Base-by-base conservation (phyloP, 2,888 invertebrate species). In the Oxytorus armatus region DNA sequence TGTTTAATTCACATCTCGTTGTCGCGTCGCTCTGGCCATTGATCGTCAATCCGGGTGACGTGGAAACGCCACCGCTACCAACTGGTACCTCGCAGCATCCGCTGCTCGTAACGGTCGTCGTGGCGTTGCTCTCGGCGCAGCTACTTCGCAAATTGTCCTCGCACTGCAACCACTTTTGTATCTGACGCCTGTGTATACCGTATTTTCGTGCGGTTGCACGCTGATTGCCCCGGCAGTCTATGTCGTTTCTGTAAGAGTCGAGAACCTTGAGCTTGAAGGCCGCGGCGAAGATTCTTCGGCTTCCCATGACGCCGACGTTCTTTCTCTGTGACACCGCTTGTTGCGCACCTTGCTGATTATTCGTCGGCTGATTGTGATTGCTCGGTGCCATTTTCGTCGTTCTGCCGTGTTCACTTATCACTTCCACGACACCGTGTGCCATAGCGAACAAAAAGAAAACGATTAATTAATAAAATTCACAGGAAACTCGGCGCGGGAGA, bases 141-240 rank as follows among this genome's bases (percentile, higher is more conserved):
- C 95, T 95, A 80, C 95, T 96, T 87, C 97, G 94, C 83, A 97
- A 92, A 90, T 95, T 95, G 80, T 95, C 94, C 92, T 97, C 97
- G 88, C 96, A 96, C 92, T 97, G 97, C 84, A 97, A 93, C 97
- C 97, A 97, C 93, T 97, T 97, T 92, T 97, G 97, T 86, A 97
- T 97, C 92, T 97, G 97, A 77, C 97, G 94, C 76, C 97, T 94
- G 92, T 97, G 97, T 84, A 97, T 97, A 77, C 96, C 96, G 92
- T 97, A 97, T 92, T 97, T 97, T 88, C 97, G 94, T 79, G 97
- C 97, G 16, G 97, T 97, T 1, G 97, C 97, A 68, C 97, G 94
- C 92, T 97, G 97, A 92, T 97, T 97, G 65, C 97, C 97, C 88
- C 97, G 96, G 92, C 97, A 97, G 91, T 97, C 97, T 51, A 95